Evolutionary conservation across 2,888 invertebrate species (phyloP), one percentile per base, ranked within the genome.

Genomic region (Hanleya hanleyi): DNA sequence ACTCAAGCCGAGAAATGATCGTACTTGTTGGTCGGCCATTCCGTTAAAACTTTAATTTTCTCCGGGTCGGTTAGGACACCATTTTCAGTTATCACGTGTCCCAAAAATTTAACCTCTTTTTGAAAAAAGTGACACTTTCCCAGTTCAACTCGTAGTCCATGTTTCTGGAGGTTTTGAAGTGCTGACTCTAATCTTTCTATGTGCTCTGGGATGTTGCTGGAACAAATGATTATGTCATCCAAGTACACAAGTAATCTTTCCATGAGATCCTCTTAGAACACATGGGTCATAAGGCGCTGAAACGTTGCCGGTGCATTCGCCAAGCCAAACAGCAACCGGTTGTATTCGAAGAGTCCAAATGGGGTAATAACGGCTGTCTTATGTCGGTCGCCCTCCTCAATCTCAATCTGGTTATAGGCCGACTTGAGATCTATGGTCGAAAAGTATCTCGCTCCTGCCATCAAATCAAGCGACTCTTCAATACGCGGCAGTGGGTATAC

Each of bases 301-400:
- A 73, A 73, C 12, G 70, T 67, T 2, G 50, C 62, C 18, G 73
- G 67, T 36, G 67, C 57, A 29, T 70, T 65, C 15, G 51, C 29
- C 18, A 70, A 67, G 18, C 70, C 61, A 26, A 74, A 77, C 78
- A 66, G 51, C 74, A 74, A 69, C 26, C 65, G n/a, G 22, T 67
- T 69, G 38, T 62, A 79, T 64, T 79, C 75, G 65, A 36, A 77
- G 33, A 70, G 73, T 18, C 71, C 71, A 62, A 62, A 49, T 1
- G 67, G 74, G 4, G 70, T 77, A 6, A 57, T 70, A 37, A 80
- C 75, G 5, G 78, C 78, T 33, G 75, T 77, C 41, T 80, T 78
- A 37, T 73, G 70, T 12, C 49, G 67, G 57, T 78, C 77, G 18
- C 51, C 47, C 1, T 71, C 71, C 26, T 68, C 69, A 47, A 80